Evolutionary conservation across 92 coral and sea anemone species (phyloP).

Genomic region (Chrysogorgia sp.): DNA sequence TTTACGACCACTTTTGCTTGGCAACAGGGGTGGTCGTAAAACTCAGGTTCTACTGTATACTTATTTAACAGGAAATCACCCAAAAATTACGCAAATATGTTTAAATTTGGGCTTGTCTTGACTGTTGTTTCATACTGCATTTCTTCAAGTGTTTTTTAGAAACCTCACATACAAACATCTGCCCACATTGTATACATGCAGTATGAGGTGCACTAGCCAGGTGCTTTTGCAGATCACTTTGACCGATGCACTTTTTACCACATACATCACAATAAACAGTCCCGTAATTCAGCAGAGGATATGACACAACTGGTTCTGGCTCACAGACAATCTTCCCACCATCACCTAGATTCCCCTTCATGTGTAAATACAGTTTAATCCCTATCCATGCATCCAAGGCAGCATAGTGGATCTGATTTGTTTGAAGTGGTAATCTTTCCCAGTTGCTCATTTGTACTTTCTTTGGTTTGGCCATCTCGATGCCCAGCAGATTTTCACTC

Average conservation of each 20-base stretch:
- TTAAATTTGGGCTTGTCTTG: too few relatives aligned
- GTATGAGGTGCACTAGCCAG: conserved; percentile 57
- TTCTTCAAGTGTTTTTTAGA: conserved; percentile 60
- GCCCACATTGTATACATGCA: conserved; percentile 67
- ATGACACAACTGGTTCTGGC: neutral
- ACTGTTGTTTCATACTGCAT: too few relatives aligned
- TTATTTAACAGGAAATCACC: too few relatives aligned
- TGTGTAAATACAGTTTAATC: conserved; percentile 60
- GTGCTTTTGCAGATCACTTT: conserved; percentile 58
- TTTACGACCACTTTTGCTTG: too few relatives aligned
- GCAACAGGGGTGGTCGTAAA: too few relatives aligned
- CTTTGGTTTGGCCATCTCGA: conserved; percentile 69
- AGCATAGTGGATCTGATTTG: conserved; percentile 70
- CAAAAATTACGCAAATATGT: too few relatives aligned
- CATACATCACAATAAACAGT: conserved; percentile 21
- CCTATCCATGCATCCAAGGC: conserved; percentile 88
- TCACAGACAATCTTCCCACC: conserved; percentile 6
- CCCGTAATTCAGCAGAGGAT: neutral
- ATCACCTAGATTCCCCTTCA: conserved; percentile 25
- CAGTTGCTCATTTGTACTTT: conserved; percentile 65
- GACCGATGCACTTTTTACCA: conserved; percentile 36
- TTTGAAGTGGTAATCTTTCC: conserved; percentile 65
- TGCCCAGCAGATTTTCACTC: conserved; percentile 52
- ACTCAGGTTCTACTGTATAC: too few relatives aligned
- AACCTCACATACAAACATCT: conserved; percentile 60